Evolutionary conservation across 1,140 invertebrate species (phyloP), one percentile per base, ranked within the genome.

Genomic region (Xylocopa sonorina): DNA sequence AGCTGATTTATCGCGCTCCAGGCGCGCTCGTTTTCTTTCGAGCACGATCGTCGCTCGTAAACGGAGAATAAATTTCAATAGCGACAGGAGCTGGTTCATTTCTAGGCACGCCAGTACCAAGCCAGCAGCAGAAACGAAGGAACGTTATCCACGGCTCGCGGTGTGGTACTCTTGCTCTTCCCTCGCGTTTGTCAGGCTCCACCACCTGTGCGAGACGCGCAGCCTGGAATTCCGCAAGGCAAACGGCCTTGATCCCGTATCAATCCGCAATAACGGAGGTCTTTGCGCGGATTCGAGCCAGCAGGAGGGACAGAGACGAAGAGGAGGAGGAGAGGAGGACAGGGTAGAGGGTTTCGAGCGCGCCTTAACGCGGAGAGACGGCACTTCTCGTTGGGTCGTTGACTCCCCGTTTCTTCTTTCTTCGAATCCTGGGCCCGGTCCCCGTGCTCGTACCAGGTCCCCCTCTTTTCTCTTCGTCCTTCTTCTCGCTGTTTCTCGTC

Each of bases 351-450:
- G 86, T 81, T 62, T 72, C 72, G 78, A 87, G 87, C 82, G 85
- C 83, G 88, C 84, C 87, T 88, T 81, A 82, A 87, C 78, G 69
- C 82, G n/a, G 67, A 81, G 72, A 80, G 78, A 84, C 85, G 83
- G 79, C 74, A 88, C 84, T 76, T 78, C 80, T 87, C 87, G 84
- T 87, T 86, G 73, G 91, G 91, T 92, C 91, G 86, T 92, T 92
- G 91, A 91, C 91, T 90, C 87, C 87, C 71, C 77, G 87, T 89
- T 91, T 90, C 89, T 91, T 88, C 87, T 88, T 90, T 89, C 87
- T 90, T 90, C 86, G 89, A 91, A 90, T 90, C 88, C 87, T 88
- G 88, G 85, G 81, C 85, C 80, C 77, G 83, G 83, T 84, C 85
- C 80, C 78, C 84, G 74, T 87, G 78, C 80, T 72, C 81, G 57